A percentile compares a stretch with the other conserved stretches of the same genome.
phyloP scores from a whole-genome alignment of 2,113 vertebrate species.

The Mirounga angustirostris region DNA sequence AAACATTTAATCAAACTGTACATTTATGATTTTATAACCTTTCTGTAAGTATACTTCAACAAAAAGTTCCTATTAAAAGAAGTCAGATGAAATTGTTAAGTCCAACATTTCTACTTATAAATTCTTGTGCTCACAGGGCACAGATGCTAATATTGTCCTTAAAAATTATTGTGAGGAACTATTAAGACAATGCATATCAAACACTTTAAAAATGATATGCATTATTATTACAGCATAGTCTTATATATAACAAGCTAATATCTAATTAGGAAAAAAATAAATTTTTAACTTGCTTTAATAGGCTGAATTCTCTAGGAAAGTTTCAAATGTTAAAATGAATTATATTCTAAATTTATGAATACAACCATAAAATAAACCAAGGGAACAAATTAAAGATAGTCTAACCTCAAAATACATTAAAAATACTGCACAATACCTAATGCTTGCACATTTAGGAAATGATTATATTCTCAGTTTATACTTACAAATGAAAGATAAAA shows the following conservation, averaged over 20 bases:
- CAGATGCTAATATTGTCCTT: background rate
- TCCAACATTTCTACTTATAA: background rate
- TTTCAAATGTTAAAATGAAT: background rate
- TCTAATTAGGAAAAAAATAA: background rate
- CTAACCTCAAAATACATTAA: background rate
- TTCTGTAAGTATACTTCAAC: background rate
- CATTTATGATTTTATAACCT: background rate
- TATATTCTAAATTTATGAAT: background rate
- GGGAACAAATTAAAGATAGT: background rate
- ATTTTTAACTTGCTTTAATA: background rate
- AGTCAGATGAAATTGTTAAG: background rate
- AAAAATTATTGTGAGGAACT: conserved; percentile 22
- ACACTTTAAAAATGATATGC: background rate
- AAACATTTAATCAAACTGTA: background rate
- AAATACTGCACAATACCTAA: background rate
- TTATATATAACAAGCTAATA: background rate
- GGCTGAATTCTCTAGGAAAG: background rate
- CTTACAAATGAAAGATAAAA: background rate
- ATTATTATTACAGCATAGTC: background rate
- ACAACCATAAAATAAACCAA: background rate
- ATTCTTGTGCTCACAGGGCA: background rate
- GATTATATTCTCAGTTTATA: background rate
- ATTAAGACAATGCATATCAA: background rate
- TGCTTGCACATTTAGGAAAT: background rate
- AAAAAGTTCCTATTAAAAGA: background rate